Evolutionary conservation across 2,888 invertebrate genomes (phyloP).

Genomic region (Drosophila neotestacea): DNA sequence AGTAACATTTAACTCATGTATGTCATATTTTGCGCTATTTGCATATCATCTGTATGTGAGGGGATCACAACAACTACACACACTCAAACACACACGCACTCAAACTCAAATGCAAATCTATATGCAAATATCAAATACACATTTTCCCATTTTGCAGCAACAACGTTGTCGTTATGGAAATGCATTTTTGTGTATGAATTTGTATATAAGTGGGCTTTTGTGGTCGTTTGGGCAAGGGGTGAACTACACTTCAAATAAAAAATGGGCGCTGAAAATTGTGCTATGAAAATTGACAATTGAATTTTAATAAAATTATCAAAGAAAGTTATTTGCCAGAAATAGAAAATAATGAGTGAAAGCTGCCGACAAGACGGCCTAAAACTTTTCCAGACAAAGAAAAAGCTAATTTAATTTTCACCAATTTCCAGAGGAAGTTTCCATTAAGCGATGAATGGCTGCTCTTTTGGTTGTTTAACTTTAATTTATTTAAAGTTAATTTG

Average conservation of each 20-base stretch:
- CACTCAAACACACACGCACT: constrained; percentile 3
- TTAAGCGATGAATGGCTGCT: background rate
- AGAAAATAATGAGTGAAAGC: constrained; percentile 9
- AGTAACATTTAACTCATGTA: constrained; percentile 3
- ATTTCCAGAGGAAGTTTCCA: constrained; percentile 30
- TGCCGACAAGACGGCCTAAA: constrained; percentile 3
- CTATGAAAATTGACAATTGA: constrained; percentile 2
- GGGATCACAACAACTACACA: constrained; percentile 2
- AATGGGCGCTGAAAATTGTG: background rate
- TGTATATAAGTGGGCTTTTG: background rate
- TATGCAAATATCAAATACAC: constrained; percentile 55
- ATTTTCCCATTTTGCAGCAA: constrained; percentile 36
- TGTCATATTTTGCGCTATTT: constrained; percentile 9
- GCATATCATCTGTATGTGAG: constrained; percentile 15
- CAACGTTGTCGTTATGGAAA: constrained; percentile 63
- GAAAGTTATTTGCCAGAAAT: constrained; percentile 1
- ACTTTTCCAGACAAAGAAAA: constrained; percentile 25
- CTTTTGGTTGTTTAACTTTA: constrained; percentile 35
- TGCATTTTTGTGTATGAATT: constrained; percentile 36
- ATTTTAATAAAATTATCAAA: constrained; percentile 6
- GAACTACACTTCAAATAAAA: background rate
- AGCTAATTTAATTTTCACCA: constrained; percentile 40
- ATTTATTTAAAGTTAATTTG: constrained; percentile 53
- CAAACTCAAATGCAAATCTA: background rate
- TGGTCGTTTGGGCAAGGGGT: background rate